Base-by-base conservation (phyloP, 2,113 vertebrate species). In the Poeciliopsis retropinna region DNA sequence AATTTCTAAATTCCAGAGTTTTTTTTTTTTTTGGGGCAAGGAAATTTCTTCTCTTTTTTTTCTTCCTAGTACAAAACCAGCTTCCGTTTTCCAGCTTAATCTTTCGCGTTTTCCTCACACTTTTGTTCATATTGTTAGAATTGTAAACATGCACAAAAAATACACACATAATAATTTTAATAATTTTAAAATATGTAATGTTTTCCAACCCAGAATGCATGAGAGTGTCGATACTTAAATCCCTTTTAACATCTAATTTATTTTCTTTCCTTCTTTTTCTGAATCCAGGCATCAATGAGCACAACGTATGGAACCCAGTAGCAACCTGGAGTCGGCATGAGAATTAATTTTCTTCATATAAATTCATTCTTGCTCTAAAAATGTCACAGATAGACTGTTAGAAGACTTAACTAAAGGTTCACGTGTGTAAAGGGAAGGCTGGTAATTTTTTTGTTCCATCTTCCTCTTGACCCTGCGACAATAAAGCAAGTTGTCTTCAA, bases 261-360 rank as follows among this genome's bases (percentile, higher is more conserved):
- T 28, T 66, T 31, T 11, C 44, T 27, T 72, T 9, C 44, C 2
- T 44, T 3, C 10, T 37, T 1, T 67, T 67, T 63, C 75, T 41
- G 32, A 2, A 68, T 11, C 66, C 77, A 92, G 88, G n/a, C 85
- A 4, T 54, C 82, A 39, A 30, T 89, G 82, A 70, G 65, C 47
- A 86, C 81, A 41, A 60, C 37, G 34, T 91, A 89, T 17, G 87
- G 88, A 62, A 91, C 91, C 70, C 67, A 83, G n/a, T 92, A 84
- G 57, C n/a, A 27, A 5, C 25, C 27, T 60, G 54, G 54, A 67
- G 41, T 30, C 29, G 44, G 30, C 37, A 39, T 13, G 30, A 39
- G 3, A 3, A 31, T 5, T 3, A 5, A 57, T 64, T 51, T 34
- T 30, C 22, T 15, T 14, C 31, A 64, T 8, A 54, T 0, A 34